Base-by-base conservation (phyloP, 2,797 vertebrate genomes). In the Hippocampus kuda region DNA sequence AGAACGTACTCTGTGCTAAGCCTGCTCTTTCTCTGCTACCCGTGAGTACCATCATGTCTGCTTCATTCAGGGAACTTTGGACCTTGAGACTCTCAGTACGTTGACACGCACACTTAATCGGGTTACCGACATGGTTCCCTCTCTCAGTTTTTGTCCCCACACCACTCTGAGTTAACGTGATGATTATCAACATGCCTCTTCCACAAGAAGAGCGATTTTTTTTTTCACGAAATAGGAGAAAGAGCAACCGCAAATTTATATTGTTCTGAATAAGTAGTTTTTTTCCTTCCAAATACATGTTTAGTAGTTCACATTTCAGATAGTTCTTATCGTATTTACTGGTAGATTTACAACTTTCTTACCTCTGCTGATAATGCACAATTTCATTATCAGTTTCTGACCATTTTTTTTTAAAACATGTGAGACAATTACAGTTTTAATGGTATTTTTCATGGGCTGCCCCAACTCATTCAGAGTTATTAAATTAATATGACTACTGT, bases 21-120 rank as follows among this genome's bases (percentile, higher is more conserved):
- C 80, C 92, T 99, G 76, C 94, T 99, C 68, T 99, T 99, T 87
- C 93, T 99, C 65, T 99, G 97, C 86, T 99, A 99, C 84, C 97
- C 97, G 97, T 99, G 80, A 97, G 96, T 95, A 64, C n/a, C 18
- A 44, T 18, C 63, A 20, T 46, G 42, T 42, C n/a, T 22, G 20
- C 24, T 9, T n/a, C 15, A 27, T 64, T 71, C 41, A 53, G 20
- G 20, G 34, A 53, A 56, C 34, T 26, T 67, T 67, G 66, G 34
- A 56, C 51, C 15, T 51, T 20, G 46, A 20, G 42, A 16, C 20
- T 4, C 20, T 26, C 1, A 38, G 27, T 8, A 4, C 30, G 30
- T 38, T 60, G 2, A 34, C 26, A 60, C 34, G 27, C 13, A 16
- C 26, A 30, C 26, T 30, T 34, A 57, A 26, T 57, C 13, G 2